Base-by-base conservation (phyloP, 2,113 vertebrate genomes). In the Nipponia nippon region DNA sequence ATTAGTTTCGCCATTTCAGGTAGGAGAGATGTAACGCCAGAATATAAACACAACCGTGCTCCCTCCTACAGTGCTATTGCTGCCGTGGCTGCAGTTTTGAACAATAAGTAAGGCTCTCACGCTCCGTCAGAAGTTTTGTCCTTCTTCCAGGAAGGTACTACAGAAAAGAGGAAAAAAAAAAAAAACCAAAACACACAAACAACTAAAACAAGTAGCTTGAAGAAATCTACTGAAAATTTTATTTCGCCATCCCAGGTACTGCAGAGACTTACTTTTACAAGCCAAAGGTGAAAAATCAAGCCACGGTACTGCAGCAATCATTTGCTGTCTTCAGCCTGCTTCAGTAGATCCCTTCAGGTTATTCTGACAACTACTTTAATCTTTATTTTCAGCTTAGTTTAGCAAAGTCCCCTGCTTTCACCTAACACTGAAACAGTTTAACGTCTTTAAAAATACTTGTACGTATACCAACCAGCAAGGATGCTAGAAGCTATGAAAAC, bases 1-100 rank as follows among this genome's bases (percentile, higher is more conserved):
- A 47, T 11, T 40, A 52, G 49, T 95, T 91, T 91, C 65, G 13
- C 75, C 82, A 81, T 86, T 92, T 94, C 79, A 59, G 55, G 85
- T 19, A 86, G 66, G 50, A 80, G 38, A 85, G 46, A 34, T 26
- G 50, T 6, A 80, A 73, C 2, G 3, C 14, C 76, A 72, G 55
- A 78, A 71, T 5, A 89, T 7, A 70, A 89, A 83, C 72, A 73
- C 30, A 42, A 32, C 16, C 7, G 0, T 44, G 18, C 83, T 83
- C 56, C 44, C 23, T 94, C 59, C 73, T 69, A 25, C 58, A 66
- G 63, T 1, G 5, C 36, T 22, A 10, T 0, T 18, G 65, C 70
- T 72, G 81, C 61, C 5, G 0, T 2, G 10, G 61, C 59, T 83
- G 36, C 44, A 36, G 20, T 17, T 61, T 2, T 30, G 21, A 66